Evolutionary conservation across 2,888 invertebrate species (phyloP).

Genomic region (Pediacus dermestoides): DNA sequence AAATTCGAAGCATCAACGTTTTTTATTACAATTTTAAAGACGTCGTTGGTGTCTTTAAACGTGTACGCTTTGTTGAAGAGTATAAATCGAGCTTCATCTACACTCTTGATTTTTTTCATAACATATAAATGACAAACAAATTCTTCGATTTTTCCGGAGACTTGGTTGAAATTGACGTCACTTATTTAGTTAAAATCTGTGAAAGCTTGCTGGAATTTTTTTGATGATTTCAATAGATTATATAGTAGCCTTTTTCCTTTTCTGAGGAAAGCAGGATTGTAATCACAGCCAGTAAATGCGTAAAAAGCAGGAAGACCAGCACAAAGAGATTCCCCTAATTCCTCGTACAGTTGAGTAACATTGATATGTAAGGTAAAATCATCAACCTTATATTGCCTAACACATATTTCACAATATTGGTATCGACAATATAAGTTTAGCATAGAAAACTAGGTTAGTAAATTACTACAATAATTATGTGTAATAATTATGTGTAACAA

Average conservation of each 20-base stretch:
- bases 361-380: no score
- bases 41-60: slow-evolving; percentile 1
- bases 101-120: slow-evolving; percentile 14
- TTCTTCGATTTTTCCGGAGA: slow-evolving; percentile 8
- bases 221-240: slow-evolving; percentile 14
- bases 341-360: slow-evolving; percentile 20
- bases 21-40: slow-evolving; percentile 15
- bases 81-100: slow-evolving; percentile 24
- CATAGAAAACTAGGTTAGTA: no score
- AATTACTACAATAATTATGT: no score
- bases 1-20: slow-evolving; percentile 9
- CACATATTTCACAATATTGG: no score
- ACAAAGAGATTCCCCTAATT: slow-evolving; percentile 18
- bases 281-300: slow-evolving; percentile 24
- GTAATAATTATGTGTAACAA: no score
- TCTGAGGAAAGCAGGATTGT: slow-evolving; percentile 22
- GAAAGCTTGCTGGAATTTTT: slow-evolving; percentile 21
- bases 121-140: slow-evolving; percentile 24
- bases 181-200: not conserved
- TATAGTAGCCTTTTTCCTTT: slow-evolving; percentile 16
- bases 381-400: no score
- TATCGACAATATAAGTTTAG: no score
- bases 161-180: slow-evolving; percentile 4
- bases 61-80: slow-evolving; percentile 4
- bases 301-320: slow-evolving; percentile 25